Evolutionary conservation across 2,113 vertebrate species (phyloP).

Genomic region (Cacatua alba): DNA sequence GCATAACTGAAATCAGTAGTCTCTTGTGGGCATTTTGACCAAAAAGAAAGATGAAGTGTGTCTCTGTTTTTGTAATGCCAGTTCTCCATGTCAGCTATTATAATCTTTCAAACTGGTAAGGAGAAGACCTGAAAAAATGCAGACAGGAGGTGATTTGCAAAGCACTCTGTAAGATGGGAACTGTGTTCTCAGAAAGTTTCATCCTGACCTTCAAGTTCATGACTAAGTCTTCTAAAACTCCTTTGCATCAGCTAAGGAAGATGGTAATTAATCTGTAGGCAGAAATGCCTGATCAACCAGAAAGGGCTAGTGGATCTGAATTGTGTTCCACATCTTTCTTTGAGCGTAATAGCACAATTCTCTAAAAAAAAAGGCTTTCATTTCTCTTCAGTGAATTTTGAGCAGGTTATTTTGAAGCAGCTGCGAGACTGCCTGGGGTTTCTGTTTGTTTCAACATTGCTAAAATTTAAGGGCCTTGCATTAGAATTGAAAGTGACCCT

Average conservation of each 20-base stretch:
- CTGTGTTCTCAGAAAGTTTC: background rate
- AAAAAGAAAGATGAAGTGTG: background rate
- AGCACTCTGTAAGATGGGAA: background rate
- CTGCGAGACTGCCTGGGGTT: background rate
- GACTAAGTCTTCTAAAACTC: background rate
- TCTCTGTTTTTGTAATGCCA: background rate
- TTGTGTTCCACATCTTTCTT: background rate
- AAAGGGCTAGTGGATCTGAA: background rate
- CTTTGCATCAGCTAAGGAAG: background rate
- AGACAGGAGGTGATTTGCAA: background rate
- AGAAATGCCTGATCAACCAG: background rate
- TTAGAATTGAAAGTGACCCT: slow-evolving; percentile 35
- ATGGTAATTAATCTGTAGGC: background rate
- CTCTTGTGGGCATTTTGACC: background rate
- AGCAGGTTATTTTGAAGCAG: slow-evolving; percentile 25
- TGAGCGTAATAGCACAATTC: background rate
- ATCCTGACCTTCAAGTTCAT: background rate
- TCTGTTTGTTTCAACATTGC: slow-evolving; percentile 16
- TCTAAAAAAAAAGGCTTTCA: background rate
- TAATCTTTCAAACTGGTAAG: fast-evolving
- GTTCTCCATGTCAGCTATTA: background rate
- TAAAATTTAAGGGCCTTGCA: background rate
- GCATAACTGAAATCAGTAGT: background rate
- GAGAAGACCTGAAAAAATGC: background rate
- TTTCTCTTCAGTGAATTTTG: slow-evolving; percentile 3